phyloP scores from a whole-genome alignment of 2,888 invertebrate genomes.

The Eledone cirrhosa region DNA sequence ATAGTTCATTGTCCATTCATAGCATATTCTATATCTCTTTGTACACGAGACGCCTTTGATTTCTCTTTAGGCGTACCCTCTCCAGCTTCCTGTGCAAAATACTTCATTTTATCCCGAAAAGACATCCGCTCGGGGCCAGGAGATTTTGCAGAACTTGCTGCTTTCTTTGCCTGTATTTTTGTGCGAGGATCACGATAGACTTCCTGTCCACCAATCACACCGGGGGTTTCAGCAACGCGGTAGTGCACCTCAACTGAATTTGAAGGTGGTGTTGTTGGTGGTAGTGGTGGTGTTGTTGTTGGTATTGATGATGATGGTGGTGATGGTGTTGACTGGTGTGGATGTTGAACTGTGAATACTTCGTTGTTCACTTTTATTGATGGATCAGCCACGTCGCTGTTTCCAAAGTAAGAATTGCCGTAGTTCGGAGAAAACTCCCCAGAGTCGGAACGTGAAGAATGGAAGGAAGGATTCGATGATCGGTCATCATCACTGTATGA shows the following conservation, averaged over 20 bases:
- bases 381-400: slow-evolving; percentile 32
- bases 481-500: slow-evolving; percentile 40
- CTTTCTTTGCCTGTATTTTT: slow-evolving; percentile 80
- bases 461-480: slow-evolving; percentile 44
- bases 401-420: slow-evolving; percentile 40
- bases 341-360: slow-evolving; percentile 25
- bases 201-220: slow-evolving; percentile 97
- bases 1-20: slow-evolving; percentile 51
- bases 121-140: slow-evolving; percentile 80
- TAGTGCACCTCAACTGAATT: slow-evolving; percentile 42
- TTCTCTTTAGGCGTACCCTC: slow-evolving; percentile 94
- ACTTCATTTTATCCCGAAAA: slow-evolving; percentile 99
- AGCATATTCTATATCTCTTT: slow-evolving; percentile 68
- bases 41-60: slow-evolving; percentile 93
- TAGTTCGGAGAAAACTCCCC: slow-evolving; percentile 51
- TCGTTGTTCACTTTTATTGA: slow-evolving; percentile 41
- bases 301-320: slow-evolving; percentile 29
- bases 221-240: slow-evolving; percentile 76
- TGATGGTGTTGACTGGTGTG: slow-evolving; percentile 28
- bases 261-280: slow-evolving; percentile 29
- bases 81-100: slow-evolving; percentile 97
- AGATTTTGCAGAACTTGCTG: slow-evolving; percentile 37
- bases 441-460: slow-evolving; percentile 46
- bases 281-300: slow-evolving; percentile 30
- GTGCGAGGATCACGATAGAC: slow-evolving; percentile 94